Evolutionary conservation across 2,113 vertebrate species (phyloP).

Genomic region (Oxyura jamaicensis): DNA sequence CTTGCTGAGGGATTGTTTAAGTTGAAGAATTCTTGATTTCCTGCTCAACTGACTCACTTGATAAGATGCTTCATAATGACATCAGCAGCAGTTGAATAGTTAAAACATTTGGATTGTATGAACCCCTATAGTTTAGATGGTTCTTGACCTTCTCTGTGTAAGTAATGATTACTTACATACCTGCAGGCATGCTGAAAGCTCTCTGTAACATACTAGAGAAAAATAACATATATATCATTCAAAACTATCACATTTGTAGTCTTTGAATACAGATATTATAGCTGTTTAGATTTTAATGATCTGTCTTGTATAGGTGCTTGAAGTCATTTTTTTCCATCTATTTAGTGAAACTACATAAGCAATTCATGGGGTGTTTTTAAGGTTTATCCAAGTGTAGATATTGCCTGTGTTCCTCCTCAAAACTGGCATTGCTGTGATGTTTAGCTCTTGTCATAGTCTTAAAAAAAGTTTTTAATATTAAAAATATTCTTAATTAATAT

Average conservation of each 20-base stretch:
- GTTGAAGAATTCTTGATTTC: slow-evolving; percentile 36
- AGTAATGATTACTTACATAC: not conserved
- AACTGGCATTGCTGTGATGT: not conserved
- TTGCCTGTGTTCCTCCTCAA: not conserved
- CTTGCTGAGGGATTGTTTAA: slow-evolving; percentile 29
- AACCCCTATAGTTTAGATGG: not conserved
- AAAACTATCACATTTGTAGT: not conserved
- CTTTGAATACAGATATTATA: not conserved
- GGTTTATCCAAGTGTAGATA: not conserved
- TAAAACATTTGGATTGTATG: slow-evolving; percentile 5
- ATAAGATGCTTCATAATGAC: not conserved
- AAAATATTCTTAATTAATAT: no score
- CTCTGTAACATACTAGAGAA: not conserved
- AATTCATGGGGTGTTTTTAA: not conserved
- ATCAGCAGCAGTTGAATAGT: not conserved
- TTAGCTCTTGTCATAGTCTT: not conserved
- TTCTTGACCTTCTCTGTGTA: not conserved
- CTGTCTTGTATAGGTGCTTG: not conserved
- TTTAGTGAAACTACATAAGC: not conserved
- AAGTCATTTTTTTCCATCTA: not conserved
- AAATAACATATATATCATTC: not conserved
- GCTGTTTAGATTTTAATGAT: not conserved
- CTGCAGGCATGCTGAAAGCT: not conserved
- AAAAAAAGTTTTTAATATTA: not conserved
- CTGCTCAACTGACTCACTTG: slow-evolving; percentile 2